Percentiles rank a stretch among this genome's conserved stretches.
These are phyloP conservation scores for Sphyrna mokarran DNA, from an alignment of 2,113 vertebrate species.

Conservation along the genomic window DNA sequence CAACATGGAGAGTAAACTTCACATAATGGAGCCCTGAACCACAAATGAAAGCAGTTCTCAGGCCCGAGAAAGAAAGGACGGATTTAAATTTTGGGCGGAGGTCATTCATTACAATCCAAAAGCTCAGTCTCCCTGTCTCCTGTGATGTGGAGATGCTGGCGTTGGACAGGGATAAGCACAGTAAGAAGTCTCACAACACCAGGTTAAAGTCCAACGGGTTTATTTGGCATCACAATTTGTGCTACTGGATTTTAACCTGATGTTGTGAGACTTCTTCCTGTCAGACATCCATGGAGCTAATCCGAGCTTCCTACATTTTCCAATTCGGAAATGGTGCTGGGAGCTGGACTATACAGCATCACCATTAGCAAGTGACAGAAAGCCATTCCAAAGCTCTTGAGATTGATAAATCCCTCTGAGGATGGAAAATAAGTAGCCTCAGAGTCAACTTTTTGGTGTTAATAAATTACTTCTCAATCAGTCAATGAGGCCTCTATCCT, in stretches of 20 bases:
- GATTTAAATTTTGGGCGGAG: not conserved
- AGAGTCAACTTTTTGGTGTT: not conserved
- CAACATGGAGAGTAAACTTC: not conserved
- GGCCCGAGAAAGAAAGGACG: not conserved
- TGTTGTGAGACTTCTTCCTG: too few species aligned
- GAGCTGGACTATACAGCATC: not conserved
- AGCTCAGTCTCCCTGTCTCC: not conserved
- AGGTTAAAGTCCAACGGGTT: too few species aligned
- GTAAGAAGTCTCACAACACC: too few species aligned
- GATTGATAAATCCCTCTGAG: not conserved
- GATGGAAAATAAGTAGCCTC: not conserved
- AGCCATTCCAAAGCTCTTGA: not conserved
- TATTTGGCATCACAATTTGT: too few species aligned
- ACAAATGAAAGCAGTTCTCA: not conserved
- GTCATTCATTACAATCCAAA: not conserved
- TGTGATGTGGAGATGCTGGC: too few species aligned
- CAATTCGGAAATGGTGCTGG: not conserved
- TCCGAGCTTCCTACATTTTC: not conserved
- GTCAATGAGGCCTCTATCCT: not conserved
- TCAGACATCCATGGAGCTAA: too few species aligned
- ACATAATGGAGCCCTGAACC: not conserved
- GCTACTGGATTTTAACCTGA: too few species aligned
- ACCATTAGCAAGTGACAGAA: not conserved
- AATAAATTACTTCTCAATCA: not conserved
- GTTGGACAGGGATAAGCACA: too few species aligned